These are phyloP conservation scores for Procavia capensis DNA, from an alignment of 2,113 vertebrate species.

Conservation along the genomic window DNA sequence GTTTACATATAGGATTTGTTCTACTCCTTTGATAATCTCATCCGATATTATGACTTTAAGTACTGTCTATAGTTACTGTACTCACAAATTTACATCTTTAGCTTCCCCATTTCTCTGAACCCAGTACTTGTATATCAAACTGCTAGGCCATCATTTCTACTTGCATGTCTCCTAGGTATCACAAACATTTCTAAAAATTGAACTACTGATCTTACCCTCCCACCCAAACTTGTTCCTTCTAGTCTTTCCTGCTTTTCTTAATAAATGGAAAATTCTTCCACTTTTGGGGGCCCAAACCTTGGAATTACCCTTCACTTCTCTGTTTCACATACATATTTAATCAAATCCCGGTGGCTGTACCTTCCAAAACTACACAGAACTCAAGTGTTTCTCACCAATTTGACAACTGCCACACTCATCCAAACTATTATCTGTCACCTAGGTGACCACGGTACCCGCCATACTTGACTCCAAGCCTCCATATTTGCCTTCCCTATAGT, in stretches of 20 bases:
- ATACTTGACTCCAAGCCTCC: neutral
- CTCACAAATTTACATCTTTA: neutral
- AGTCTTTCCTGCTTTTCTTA: neutral
- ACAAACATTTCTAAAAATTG: neutral
- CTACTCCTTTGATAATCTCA: neutral
- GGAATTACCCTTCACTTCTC: neutral
- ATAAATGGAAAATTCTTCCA: neutral
- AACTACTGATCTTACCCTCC: neutral
- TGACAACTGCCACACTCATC: neutral
- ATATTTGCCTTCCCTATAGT: slow-evolving; percentile 24
- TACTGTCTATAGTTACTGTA: neutral
- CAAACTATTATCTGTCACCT: slow-evolving; percentile 5
- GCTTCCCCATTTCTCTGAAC: neutral
- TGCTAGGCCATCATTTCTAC: neutral
- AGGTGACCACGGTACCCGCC: neutral
- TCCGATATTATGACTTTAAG: neutral
- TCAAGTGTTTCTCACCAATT: neutral
- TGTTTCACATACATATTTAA: slow-evolving; percentile 18
- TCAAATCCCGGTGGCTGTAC: neutral
- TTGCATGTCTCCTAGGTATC: neutral
- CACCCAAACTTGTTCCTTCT: neutral
- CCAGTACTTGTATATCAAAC: neutral
- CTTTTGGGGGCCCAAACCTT: neutral
- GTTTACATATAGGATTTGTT: neutral
- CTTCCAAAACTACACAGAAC: slow-evolving; percentile 18